Conservation (phyloP, 2,797 vertebrate genomes). For the Linurgus olivaceus region DNA sequence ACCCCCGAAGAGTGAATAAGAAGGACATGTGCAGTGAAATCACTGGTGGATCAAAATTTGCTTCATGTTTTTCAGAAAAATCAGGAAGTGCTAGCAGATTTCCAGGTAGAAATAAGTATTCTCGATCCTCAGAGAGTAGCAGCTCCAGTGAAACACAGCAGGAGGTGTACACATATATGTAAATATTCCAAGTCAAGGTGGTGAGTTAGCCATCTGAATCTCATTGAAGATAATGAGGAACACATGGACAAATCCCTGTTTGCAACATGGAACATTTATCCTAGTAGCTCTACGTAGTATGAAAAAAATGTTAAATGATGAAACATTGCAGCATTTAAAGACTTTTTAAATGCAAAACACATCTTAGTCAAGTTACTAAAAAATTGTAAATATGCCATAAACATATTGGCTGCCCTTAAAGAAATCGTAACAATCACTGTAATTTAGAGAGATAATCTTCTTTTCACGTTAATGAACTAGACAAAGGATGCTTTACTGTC, state of each 20-base stretch:
- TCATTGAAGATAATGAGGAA: slow-evolving; percentile 15
- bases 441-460: neutral
- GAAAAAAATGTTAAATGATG: slow-evolving; percentile 33
- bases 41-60: neutral
- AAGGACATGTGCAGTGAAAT: neutral
- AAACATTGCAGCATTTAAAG: neutral
- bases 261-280: neutral
- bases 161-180: neutral
- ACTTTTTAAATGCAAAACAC: neutral
- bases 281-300: neutral
- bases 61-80: neutral
- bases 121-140: neutral
- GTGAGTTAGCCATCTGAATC: neutral
- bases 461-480: neutral
- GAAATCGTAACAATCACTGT: neutral
- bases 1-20: neutral
- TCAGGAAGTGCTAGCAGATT: neutral
- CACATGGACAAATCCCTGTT: neutral
- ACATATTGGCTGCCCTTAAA: neutral
- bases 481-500: neutral
- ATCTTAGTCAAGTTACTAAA: neutral
- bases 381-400: neutral
- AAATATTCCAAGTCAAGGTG: neutral
- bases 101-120: neutral
- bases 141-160: neutral